phyloP scores from a whole-genome alignment of 2,888 invertebrate genomes.

The Tenthredo livida region DNA sequence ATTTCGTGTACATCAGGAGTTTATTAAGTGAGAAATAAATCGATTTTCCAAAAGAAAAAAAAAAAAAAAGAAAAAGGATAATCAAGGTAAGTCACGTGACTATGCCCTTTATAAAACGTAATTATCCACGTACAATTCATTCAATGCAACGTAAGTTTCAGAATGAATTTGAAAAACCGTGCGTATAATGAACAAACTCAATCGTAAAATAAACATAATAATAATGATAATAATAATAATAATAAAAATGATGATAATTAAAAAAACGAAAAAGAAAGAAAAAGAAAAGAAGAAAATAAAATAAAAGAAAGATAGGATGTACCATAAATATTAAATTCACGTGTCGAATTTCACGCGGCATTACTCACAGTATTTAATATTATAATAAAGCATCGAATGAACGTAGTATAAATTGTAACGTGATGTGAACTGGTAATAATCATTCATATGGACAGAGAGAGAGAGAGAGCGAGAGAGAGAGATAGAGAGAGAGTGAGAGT shows the following conservation, averaged over 20 bases:
- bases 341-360: conserved; percentile 28
- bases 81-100: conserved; percentile 1
- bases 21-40: background rate
- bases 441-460: background rate
- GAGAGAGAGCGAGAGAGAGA: background rate
- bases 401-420: conserved; percentile 39
- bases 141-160: background rate
- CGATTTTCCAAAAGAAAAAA: background rate
- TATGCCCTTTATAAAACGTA: conserved; percentile 17
- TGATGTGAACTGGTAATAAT: conserved; percentile 42
- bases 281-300: background rate
- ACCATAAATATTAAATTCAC: conserved; percentile 4
- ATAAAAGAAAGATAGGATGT: background rate
- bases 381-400: conserved; percentile 32
- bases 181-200: background rate
- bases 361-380: background rate
- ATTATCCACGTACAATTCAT: conserved; percentile 23
- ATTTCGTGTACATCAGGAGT: conserved; percentile 20
- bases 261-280: background rate
- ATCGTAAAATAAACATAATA: conserved; percentile 48
- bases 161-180: background rate
- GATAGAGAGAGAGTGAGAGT: background rate
- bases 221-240: conserved; percentile 15
- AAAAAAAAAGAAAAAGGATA: background rate
- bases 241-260: conserved; percentile 5